Conservation (phyloP, 2,797 vertebrate genomes). For the Ara ararauna region DNA sequence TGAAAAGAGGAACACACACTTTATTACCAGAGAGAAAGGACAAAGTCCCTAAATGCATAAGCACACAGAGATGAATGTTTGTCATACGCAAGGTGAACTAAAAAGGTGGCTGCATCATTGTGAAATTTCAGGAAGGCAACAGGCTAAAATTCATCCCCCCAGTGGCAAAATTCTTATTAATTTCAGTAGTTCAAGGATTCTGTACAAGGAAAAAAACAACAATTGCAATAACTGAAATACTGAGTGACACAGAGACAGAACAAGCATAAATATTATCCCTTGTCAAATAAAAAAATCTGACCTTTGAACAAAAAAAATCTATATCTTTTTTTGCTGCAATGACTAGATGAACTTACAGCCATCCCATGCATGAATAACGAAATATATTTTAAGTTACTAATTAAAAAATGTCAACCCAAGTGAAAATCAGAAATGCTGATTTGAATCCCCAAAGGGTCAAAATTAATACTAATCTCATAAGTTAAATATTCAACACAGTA, state of each 20-base stretch:
- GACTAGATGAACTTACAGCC: neutral
- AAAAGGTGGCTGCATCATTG: neutral
- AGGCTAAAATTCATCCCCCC: neutral
- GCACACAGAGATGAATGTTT: neutral
- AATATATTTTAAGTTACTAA: neutral
- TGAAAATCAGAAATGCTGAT: neutral
- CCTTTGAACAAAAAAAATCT: neutral
- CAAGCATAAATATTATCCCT: neutral
- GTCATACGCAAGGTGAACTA: neutral
- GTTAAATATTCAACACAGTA: neutral
- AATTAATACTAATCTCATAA: neutral
- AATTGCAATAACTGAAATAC: neutral
- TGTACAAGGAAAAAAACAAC: neutral
- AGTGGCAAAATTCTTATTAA: neutral
- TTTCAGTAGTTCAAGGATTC: neutral
- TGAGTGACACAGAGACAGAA: neutral
- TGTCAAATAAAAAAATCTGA: neutral
- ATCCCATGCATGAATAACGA: neutral
- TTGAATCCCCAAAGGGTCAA: neutral
- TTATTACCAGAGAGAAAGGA: neutral
- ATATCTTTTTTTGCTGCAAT: neutral
- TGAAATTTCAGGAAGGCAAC: neutral
- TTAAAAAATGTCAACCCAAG: neutral
- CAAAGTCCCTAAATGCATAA: neutral
- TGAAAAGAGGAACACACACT: neutral